A percentile compares a stretch with the other conserved stretches of the same genome.
phyloP scores from a whole-genome alignment of 2,797 vertebrate species.

The Malurus leucopterus region DNA sequence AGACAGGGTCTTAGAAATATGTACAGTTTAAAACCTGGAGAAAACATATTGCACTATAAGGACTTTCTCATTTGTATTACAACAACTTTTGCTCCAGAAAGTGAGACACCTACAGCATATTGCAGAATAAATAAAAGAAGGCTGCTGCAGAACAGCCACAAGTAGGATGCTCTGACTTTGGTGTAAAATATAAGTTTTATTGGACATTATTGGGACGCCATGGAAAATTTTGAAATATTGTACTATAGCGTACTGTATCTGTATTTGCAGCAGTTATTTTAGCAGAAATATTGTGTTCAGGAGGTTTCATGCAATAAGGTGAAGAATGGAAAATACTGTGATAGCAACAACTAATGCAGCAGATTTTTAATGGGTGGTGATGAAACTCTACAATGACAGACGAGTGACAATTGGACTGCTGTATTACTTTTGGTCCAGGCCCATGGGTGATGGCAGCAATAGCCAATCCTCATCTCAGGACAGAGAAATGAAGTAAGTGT shows the following conservation, averaged over 20 bases:
- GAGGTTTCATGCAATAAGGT: not conserved
- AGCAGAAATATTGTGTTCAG: not conserved
- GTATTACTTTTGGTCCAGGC: not conserved
- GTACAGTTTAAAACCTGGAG: not conserved
- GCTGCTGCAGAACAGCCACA: not conserved
- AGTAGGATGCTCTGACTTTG: not conserved
- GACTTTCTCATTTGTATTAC: not conserved
- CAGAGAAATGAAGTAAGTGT: not conserved
- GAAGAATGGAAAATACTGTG: not conserved
- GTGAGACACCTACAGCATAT: not conserved
- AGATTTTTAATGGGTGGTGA: not conserved
- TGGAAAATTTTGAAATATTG: not conserved
- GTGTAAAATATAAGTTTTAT: not conserved
- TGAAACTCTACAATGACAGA: not conserved
- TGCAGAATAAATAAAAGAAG: not conserved
- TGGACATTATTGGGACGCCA: not conserved
- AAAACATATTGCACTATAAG: not conserved
- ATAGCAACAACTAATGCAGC: rapidly evolving
- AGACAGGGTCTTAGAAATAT: not conserved
- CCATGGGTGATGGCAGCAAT: not conserved
- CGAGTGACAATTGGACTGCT: rapidly evolving
- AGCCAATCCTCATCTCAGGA: not conserved
- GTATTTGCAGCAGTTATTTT: not conserved
- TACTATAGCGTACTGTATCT: not conserved
- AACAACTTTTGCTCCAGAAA: not conserved